These are phyloP conservation scores for Isichthys henryi DNA, from an alignment of 2,113 vertebrate genomes.

Conservation along the genomic window DNA sequence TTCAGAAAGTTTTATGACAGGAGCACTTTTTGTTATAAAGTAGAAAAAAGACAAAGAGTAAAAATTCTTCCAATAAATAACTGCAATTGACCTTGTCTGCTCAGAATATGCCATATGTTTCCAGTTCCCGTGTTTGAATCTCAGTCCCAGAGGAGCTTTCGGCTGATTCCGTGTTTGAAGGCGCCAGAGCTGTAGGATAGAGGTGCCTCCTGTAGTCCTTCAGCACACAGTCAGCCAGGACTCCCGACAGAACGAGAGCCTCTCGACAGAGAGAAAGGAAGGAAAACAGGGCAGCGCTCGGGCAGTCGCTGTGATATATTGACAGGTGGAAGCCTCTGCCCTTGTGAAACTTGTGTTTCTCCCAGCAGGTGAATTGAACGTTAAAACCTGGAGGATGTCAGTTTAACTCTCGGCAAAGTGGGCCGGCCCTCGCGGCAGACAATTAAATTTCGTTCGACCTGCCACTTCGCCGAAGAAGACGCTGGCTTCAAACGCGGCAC, in stretches of 20 bases:
- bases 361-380: constrained; percentile 67
- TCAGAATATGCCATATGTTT: constrained; percentile 75
- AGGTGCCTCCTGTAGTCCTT: neutral
- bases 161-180: constrained; percentile 53
- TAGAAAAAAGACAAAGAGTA: constrained; percentile 48
- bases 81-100: constrained; percentile 76
- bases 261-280: constrained; percentile 22
- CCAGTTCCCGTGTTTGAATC: constrained; percentile 68
- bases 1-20: neutral
- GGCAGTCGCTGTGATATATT: constrained; percentile 67
- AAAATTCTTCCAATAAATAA: constrained; percentile 66
- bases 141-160: constrained; percentile 62
- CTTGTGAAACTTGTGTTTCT: constrained; percentile 65
- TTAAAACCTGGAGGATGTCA: constrained; percentile 65
- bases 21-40: constrained; percentile 49
- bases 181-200: constrained; percentile 20
- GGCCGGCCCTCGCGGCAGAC: constrained; percentile 52
- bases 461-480: constrained; percentile 49
- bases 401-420: constrained; percentile 51
- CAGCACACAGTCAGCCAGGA: neutral
- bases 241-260: neutral
- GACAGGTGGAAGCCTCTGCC: constrained; percentile 75
- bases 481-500: constrained; percentile 59
- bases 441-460: constrained; percentile 67
- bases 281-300: constrained; percentile 50